These are phyloP conservation scores for Equus przewalskii DNA, from an alignment of 2,113 vertebrate genomes.

Conservation along the genomic window DNA sequence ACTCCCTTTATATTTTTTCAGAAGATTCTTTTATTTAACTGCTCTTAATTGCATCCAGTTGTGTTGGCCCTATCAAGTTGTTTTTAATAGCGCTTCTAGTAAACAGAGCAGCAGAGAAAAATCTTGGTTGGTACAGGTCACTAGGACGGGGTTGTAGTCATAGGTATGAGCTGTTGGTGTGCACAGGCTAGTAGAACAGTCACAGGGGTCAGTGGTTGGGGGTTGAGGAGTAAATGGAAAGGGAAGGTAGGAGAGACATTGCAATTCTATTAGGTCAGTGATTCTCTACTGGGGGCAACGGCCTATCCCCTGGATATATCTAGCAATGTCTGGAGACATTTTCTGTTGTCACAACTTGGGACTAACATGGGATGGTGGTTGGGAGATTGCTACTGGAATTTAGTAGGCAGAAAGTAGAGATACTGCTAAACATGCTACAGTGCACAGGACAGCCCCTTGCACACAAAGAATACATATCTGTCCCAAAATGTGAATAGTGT, in stretches of 20 bases:
- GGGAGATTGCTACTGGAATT: not conserved
- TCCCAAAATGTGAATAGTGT: not conserved
- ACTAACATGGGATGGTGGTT: not conserved
- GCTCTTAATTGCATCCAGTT: constrained; percentile 47
- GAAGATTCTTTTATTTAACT: constrained; percentile 44
- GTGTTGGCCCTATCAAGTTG: not conserved
- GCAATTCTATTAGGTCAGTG: not conserved
- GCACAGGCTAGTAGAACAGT: accelerated
- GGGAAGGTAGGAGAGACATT: not conserved
- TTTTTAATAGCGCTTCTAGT: constrained; percentile 57
- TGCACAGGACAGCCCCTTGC: not conserved
- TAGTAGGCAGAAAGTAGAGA: not conserved
- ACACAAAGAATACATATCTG: not conserved
- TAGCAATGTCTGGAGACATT: not conserved
- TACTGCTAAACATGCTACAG: not conserved
- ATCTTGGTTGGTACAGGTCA: not conserved
- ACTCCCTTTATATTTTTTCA: constrained; percentile 24
- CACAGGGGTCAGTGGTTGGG: too few relatives aligned
- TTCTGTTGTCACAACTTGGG: not conserved
- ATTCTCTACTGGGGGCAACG: not conserved
- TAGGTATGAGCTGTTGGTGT: not conserved
- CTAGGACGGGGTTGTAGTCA: not conserved
- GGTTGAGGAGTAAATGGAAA: not conserved
- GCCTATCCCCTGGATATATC: not conserved
- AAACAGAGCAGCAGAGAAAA: not conserved